These are phyloP conservation scores for Amblyraja radiata DNA, from an alignment of 2,797 vertebrate genomes.

Conservation along the genomic window DNA sequence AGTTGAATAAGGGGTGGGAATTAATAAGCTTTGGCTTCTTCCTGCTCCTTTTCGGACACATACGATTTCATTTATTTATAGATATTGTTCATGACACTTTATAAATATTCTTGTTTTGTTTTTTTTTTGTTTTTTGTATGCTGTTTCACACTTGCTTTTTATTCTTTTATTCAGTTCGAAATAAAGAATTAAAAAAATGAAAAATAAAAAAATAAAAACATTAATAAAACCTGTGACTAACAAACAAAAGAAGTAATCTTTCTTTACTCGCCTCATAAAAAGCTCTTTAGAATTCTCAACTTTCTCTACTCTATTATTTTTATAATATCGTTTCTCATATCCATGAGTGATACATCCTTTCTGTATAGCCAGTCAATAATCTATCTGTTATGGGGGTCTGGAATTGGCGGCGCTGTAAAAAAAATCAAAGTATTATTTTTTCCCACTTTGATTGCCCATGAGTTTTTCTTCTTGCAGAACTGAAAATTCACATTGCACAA, in stretches of 20 bases:
- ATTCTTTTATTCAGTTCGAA: no score
- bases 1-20: no score
- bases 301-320: neutral
- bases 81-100: no score
- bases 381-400: neutral
- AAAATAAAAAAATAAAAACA: neutral
- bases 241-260: neutral
- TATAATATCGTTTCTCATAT: neutral
- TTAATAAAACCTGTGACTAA: neutral
- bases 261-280: neutral
- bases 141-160: no score
- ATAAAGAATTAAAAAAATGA: no score
- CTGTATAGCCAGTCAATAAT: neutral
- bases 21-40: no score
- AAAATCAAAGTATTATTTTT: neutral
- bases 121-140: no score
- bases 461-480: neutral
- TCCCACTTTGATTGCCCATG: neutral
- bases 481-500: neutral
- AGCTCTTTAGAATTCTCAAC: neutral
- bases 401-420: neutral
- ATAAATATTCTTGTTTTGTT: no score
- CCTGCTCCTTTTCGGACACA: no score
- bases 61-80: no score
- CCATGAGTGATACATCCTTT: neutral